Base-by-base conservation (phyloP, 2,888 invertebrate genomes). In the Masnerella sp. region DNA sequence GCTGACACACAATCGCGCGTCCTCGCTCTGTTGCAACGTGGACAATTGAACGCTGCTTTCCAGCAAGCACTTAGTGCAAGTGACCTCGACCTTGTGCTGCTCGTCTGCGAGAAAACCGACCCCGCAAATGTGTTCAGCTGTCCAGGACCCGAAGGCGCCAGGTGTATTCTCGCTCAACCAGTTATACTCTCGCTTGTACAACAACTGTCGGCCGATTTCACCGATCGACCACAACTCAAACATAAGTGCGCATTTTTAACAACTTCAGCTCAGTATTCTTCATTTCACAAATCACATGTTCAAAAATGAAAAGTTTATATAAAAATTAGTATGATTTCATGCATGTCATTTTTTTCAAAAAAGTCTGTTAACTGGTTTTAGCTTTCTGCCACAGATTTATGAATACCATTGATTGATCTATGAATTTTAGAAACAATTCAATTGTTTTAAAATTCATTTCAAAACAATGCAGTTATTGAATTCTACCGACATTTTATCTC, bases 151-250 rank as follows among this genome's bases (percentile, higher is more conserved):
- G 90, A 90, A 76, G 88, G 86, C 7, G 90, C 92, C 11, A 89
- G 91, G 2, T 95, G 95, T 82, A 90, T 91, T 17, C 91, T 97
- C 65, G 93, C 93, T 78, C 97, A 97, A 87, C 95, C 95, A 80
- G 96, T 97, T 67, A 90, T 98, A 76, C 90, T 99, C 52, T 96
- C 98, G 2, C 91, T 99, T 20, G 95, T 99, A 80, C 97, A 98
- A 85, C 98, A 98, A 88, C 91, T 98, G 14, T 95, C 96, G 12
- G 94, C 96, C 0, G 97, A 98, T 84, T 91, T 98, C 89, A 90
- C 91, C 74, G 92, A 93, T 75, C 93, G 96, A 81, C 95, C 96
- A 8, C 94, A 95, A 82, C 89, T 94, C 12, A 96, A 96, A 88
- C 90, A 93, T 80, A 93, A 91, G 95, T 95, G 88, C 88, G 88